Evolutionary conservation across 2,888 invertebrate genomes (phyloP), one percentile per base, ranked within the genome.

Genomic region (Cataglyphis livida): DNA sequence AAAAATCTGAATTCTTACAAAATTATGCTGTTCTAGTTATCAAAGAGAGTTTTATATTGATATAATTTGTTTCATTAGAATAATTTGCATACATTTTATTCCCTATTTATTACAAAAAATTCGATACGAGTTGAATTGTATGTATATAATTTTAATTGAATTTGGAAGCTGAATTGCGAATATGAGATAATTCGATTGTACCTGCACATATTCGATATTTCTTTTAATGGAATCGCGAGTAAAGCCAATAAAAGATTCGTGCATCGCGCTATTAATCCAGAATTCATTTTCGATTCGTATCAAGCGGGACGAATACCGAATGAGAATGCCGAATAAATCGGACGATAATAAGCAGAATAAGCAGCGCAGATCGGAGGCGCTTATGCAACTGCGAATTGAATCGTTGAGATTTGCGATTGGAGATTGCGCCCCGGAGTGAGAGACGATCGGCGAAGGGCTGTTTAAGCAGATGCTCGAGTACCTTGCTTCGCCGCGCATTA

Each of bases 361-460:
- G 12, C 65, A 54, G 15, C 32, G 68, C 28, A 41, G 59, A 70
- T 79, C 57, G 35, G 18, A 51, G 28, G 18, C 57, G 59, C 44
- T 70, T 44, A 21, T 44, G 78, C 44, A 57, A 66, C 59, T 32
- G 25, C 44, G 59, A 79, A 79, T 79, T 70, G 71, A 79, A 57
- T 70, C 78, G 25, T 71, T 12, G 78, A 78, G 59, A 79, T 79
- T 32, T 25, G 71, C 78, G 44, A 44, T 41, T n/a, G 32, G 25
- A 78, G 59, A 79, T 79, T 61, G 78, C 12, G 10, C 28, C 9
- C 15, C 28, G 41, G 18, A 21, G 32, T 7, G 74, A 75, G 64
- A 59, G 81, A 70, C 82, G 84, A 74, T 51, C 51, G 84, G 84
- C 81, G 65, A 76, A 86, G 73, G 78, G 35, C 32, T 15, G 59